A percentile compares a stretch with the other conserved stretches of the same genome.
These are phyloP conservation scores for Lamproptera curius DNA, from an alignment of 2,888 invertebrate species.

Conservation along the genomic window DNA sequence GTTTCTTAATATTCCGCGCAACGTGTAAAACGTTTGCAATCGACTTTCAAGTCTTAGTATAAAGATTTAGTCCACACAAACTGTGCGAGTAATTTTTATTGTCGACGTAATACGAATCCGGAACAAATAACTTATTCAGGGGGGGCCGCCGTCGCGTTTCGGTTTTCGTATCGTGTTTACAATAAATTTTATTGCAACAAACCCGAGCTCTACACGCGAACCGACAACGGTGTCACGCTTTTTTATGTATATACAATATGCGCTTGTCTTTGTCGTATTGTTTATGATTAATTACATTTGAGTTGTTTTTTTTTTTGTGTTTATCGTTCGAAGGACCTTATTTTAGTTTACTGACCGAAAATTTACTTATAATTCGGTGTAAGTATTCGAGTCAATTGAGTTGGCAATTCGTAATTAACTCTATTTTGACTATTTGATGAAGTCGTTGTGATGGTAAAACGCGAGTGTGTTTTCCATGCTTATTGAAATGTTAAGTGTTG, in stretches of 20 bases:
- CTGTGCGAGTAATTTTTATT: background rate
- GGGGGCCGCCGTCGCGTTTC: background rate
- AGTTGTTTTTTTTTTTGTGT: background rate
- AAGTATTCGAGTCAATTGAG: no score
- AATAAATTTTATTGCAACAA: conserved; percentile 7
- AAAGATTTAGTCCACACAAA: background rate
- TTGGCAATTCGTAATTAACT: background rate
- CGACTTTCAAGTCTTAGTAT: no score
- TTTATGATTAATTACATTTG: background rate
- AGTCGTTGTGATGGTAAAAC: background rate
- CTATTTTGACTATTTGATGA: background rate
- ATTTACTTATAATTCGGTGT: no score
- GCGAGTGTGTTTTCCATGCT: background rate
- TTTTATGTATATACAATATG: background rate
- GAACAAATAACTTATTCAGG: background rate
- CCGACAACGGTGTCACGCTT: background rate
- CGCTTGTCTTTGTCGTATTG: background rate
- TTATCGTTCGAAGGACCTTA: background rate
- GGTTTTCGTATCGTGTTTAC: conserved; percentile 12
- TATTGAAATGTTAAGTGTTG: background rate
- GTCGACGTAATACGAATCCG: background rate
- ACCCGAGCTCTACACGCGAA: conserved; percentile 2
- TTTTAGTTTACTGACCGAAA: no score
- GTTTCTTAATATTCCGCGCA: no score
- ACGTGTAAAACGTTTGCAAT: no score